Evolutionary conservation across 1,140 invertebrate species (phyloP).

Genomic region (Elymnias hypermnestra): DNA sequence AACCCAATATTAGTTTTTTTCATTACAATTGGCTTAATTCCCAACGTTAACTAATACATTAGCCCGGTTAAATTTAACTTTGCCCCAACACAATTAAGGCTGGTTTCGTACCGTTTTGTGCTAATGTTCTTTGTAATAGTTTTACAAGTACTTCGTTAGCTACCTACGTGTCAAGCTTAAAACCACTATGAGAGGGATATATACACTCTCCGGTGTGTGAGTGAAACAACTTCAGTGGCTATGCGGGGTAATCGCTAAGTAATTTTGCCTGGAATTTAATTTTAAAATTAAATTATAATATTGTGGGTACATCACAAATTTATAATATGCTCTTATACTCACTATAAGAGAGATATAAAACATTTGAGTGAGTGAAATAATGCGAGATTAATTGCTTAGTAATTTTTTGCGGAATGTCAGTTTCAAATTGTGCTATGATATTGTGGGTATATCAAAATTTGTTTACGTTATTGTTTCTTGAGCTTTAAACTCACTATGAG

Average conservation of each 20-base stretch:
- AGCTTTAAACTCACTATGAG: no score
- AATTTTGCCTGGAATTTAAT: slow-evolving; percentile 9
- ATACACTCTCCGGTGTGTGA: neutral
- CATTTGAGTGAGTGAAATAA: no score
- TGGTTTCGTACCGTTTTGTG: slow-evolving; percentile 15
- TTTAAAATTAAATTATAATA: slow-evolving; percentile 7
- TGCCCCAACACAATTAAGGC: slow-evolving; percentile 19
- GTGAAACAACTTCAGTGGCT: neutral
- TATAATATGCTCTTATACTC: neutral
- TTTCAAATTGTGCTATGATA: no score
- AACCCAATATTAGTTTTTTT: neutral
- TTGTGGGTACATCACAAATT: neutral
- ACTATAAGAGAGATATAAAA: neutral
- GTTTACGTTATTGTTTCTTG: no score
- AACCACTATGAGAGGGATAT: slow-evolving; percentile 4
- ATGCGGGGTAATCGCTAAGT: slow-evolving; percentile 1
- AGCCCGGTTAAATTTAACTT: slow-evolving; percentile 23
- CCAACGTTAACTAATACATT: slow-evolving; percentile 18
- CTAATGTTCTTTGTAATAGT: slow-evolving; percentile 24
- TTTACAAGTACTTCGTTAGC: slow-evolving; percentile 17
- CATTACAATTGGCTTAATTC: neutral
- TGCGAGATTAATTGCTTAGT: no score
- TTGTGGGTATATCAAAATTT: no score
- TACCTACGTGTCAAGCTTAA: slow-evolving; percentile 12
- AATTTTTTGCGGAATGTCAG: no score